A percentile compares a stretch with the other conserved stretches of the same genome.
Conservation (phyloP, 2,888 invertebrate genomes). For the Patella depressa region DNA sequence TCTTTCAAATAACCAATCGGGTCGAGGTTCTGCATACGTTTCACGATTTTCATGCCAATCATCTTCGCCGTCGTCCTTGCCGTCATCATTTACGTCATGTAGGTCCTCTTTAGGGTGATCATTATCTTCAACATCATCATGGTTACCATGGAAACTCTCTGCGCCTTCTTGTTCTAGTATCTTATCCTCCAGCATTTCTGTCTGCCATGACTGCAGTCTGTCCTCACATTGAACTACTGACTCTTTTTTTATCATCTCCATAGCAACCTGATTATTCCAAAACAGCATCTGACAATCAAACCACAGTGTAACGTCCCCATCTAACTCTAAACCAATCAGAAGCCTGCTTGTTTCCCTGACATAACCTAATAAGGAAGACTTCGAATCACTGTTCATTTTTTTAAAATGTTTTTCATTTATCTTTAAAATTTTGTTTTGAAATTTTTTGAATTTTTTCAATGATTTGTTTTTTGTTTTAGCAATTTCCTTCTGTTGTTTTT, state of each 20-base stretch:
- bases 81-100: too few species aligned
- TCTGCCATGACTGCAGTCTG: not conserved
- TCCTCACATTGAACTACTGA: not conserved
- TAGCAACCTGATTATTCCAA: conserved; percentile 8
- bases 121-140: too few species aligned
- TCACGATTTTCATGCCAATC: too few species aligned
- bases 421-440: not conserved
- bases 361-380: conserved; percentile 6
- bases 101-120: too few species aligned
- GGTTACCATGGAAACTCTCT: not conserved
- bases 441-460: conserved; percentile 12
- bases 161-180: not conserved
- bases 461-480: not conserved
- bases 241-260: not conserved
- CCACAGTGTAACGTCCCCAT: not conserved
- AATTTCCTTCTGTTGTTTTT: not conserved
- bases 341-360: too few species aligned
- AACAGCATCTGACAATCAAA: conserved; percentile 12
- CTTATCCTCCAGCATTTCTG: conserved; percentile 2
- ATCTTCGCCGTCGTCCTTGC: too few species aligned
- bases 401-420: conserved; percentile 13
- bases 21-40: not conserved
- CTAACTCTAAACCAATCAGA: not conserved
- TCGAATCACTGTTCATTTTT: conserved; percentile 4
- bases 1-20: not conserved